These are phyloP conservation scores for Uria lomvia DNA, from an alignment of 2,113 vertebrate genomes.

Conservation along the genomic window DNA sequence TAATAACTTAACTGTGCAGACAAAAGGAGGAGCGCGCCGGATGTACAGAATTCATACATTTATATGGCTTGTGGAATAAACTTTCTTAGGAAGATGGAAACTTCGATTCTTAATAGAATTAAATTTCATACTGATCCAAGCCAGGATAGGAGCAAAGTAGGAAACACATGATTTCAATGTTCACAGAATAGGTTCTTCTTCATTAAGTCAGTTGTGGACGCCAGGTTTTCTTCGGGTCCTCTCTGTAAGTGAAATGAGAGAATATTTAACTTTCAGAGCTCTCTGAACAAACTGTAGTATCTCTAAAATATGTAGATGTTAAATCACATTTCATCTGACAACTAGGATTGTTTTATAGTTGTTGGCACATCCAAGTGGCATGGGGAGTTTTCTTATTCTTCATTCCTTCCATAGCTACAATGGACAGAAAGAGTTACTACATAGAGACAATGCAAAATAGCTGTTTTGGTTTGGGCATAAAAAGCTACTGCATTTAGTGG, in stretches of 20 bases:
- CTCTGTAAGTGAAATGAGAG: conserved; percentile 27
- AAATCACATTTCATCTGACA: background rate
- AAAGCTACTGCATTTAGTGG: background rate
- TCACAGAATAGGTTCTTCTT: conserved; percentile 31
- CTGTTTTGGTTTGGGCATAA: background rate
- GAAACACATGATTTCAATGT: conserved; percentile 24
- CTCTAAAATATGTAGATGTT: background rate
- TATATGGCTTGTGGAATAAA: background rate
- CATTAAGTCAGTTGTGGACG: background rate
- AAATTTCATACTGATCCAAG: conserved; percentile 21
- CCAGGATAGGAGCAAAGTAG: conserved; percentile 8
- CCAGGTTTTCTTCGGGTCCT: background rate
- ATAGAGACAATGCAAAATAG: background rate
- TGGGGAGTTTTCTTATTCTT: background rate
- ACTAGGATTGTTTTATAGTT: background rate
- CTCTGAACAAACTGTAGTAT: background rate
- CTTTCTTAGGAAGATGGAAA: conserved; percentile 4
- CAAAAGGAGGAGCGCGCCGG: background rate
- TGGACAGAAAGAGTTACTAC: background rate
- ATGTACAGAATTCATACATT: background rate
- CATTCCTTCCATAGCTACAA: background rate
- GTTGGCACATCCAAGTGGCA: background rate
- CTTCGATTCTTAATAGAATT: conserved; percentile 32
- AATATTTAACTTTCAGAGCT: background rate
- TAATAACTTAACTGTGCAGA: conserved; percentile 60